A percentile compares a stretch with the other conserved stretches of the same genome.
Evolutionary conservation across 2,888 invertebrate genomes (phyloP).

Genomic region (Rhagophthalmus giganteus): DNA sequence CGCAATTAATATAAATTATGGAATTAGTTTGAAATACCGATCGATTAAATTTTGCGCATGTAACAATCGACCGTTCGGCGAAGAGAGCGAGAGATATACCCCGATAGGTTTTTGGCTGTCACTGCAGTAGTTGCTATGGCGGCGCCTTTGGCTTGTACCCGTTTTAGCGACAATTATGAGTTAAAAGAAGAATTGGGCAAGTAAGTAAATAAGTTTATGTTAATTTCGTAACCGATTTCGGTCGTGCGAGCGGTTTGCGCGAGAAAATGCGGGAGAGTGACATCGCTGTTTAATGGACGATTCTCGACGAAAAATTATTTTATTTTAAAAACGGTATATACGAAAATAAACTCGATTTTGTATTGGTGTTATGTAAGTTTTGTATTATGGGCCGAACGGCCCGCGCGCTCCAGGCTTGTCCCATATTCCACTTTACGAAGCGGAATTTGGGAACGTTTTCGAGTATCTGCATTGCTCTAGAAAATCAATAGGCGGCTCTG

Average conservation of each 20-base stretch:
- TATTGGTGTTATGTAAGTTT: constrained; percentile 32
- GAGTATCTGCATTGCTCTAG: constrained; percentile 57
- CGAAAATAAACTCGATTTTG: constrained; percentile 44
- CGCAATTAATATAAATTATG: neutral
- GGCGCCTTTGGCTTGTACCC: constrained; percentile 89
- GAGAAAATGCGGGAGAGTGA: constrained; percentile 29
- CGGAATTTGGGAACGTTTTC: constrained; percentile 43
- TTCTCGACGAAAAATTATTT: constrained; percentile 40
- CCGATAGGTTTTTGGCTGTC: constrained; percentile 45
- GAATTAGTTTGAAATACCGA: constrained; percentile 12
- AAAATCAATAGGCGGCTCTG: constrained; percentile 56
- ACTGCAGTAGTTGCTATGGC: constrained; percentile 66
- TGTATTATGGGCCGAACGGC: constrained; percentile 21
- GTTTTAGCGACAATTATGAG: constrained; percentile 99
- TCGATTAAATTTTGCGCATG: constrained; percentile 29
- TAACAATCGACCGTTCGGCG: constrained; percentile 33
- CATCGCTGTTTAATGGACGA: constrained; percentile 42
- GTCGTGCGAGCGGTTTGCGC: too few species aligned
- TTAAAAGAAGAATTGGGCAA: constrained; percentile 99
- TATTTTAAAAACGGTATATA: constrained; percentile 40
- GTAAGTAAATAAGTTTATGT: constrained; percentile 66
- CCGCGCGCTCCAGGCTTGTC: too few species aligned
- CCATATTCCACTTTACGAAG: constrained; percentile 12
- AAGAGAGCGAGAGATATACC: constrained; percentile 44
- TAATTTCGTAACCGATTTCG: too few species aligned